Conservation (phyloP, 2,888 invertebrate species). For the Toxonevra muliebris region DNA sequence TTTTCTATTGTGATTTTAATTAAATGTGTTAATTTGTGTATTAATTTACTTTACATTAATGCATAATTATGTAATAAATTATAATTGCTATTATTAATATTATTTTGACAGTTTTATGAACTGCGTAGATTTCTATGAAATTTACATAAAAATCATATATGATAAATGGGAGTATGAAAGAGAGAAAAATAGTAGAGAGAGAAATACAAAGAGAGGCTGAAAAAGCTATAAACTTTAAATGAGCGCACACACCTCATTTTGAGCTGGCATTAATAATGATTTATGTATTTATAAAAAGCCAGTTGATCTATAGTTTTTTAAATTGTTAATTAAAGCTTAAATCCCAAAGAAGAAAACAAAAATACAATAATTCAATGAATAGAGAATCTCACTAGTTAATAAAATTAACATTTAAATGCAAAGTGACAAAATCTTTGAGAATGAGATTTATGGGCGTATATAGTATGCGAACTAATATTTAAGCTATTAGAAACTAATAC, state of each 20-base stretch:
- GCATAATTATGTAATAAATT: slow-evolving; percentile 33
- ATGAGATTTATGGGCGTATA: too few species aligned
- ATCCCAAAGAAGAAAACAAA: too few species aligned
- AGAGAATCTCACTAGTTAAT: too few species aligned
- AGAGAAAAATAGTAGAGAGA: too few species aligned
- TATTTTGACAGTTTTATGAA: slow-evolving; percentile 21
- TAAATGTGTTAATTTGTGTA: slow-evolving; percentile 37
- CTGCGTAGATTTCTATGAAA: slow-evolving; percentile 5
- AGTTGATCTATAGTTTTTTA: neutral
- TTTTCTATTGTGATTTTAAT: slow-evolving; percentile 30
- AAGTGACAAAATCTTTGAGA: too few species aligned
- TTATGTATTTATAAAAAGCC: slow-evolving; percentile 7
- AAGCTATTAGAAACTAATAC: too few species aligned
- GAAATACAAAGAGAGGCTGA: too few species aligned
- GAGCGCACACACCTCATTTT: neutral
- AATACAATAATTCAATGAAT: too few species aligned
- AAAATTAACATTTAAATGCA: too few species aligned
- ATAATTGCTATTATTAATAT: slow-evolving; percentile 22
- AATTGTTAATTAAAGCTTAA: too few species aligned
- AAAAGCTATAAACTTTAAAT: too few species aligned
- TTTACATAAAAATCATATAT: neutral
- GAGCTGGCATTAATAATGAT: neutral
- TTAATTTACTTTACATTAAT: slow-evolving; percentile 5
- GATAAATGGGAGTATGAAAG: neutral
- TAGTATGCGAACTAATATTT: too few species aligned